Evolutionary conservation across 2,797 vertebrate genomes (phyloP), one percentile per base, ranked within the genome.

Genomic region (Numenius phaeopus): DNA sequence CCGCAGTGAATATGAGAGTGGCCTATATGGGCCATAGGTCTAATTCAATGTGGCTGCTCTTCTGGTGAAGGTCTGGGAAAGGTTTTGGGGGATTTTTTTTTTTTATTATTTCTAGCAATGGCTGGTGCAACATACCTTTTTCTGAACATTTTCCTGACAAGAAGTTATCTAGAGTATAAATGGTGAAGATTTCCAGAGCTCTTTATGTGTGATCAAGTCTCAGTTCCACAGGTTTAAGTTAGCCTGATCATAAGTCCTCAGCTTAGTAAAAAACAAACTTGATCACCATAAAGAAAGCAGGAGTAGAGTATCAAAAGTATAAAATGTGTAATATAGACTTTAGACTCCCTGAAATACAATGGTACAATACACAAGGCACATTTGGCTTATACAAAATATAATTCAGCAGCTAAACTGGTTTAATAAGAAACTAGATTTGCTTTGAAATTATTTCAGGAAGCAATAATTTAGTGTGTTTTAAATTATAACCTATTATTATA

Each of bases 81-180:
- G 7, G 3, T 37, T 64, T 69, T 9, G 11, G 2, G 7, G 5
- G 0, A 0, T 4, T 9, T 16, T 7, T n/a, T 58, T 42, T 26
- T 22, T 34, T 44, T 40, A 3, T 39, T 61, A 39, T 75, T 91
- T 81, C 30, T 76, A 71, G 7, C 5, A 55, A 14, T 26, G 24
- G 9, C 4, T 72, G 19, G 5, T 42, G 18, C 17, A 69, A 57
- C 3, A 7, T 37, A 58, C 4, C 1, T 66, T 86, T 46, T 83
- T 55, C 29, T 21, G 54, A 80, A 27, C 4, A 7, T 5, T 71
- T 89, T 49, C 20, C 10, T 49, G 11, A 10, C 70, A 40, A 87
- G 6, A 55, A 22, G 2, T n/a, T 93, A 83, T 65, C 23, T 54
- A 30, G 34, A 55, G 3, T 34, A 73, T 44, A 70, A 76, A n/a